These are phyloP conservation scores for Chaunax sp. DNA, from an alignment of 2,797 vertebrate species.

Conservation along the genomic window DNA sequence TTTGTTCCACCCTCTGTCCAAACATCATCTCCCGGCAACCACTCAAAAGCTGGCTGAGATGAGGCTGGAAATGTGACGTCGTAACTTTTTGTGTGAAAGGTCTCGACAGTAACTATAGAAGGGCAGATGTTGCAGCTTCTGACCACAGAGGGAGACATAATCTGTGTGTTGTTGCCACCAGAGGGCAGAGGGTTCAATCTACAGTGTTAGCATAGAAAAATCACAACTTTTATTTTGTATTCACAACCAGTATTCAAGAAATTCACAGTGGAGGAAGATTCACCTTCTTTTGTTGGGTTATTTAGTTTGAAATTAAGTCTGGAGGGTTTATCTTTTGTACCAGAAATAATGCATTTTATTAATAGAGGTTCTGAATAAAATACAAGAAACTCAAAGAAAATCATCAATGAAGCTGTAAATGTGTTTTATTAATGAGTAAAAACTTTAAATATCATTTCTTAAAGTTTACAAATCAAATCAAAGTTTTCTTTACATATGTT, in stretches of 20 bases:
- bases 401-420: background rate
- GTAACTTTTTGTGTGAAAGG: slow-evolving; percentile 19
- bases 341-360: too few relatives aligned
- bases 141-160: background rate
- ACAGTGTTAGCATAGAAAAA: too few relatives aligned
- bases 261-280: background rate
- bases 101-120: background rate
- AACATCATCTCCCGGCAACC: slow-evolving; percentile 82
- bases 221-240: background rate
- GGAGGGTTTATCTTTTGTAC: background rate
- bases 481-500: too few relatives aligned
- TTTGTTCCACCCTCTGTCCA: slow-evolving; percentile 62
- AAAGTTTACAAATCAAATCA: too few relatives aligned
- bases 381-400: background rate
- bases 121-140: background rate
- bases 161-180: background rate
- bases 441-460: too few relatives aligned
- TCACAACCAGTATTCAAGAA: too few relatives aligned
- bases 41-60: background rate
- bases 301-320: background rate
- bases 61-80: slow-evolving; percentile 22
- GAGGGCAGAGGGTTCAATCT: slow-evolving; percentile 3
- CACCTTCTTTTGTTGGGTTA: background rate
- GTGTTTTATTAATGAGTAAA: background rate
- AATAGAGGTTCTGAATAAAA: too few relatives aligned